phyloP scores from a whole-genome alignment of 2,113 vertebrate genomes.

The Coryphaenoides rupestris region DNA sequence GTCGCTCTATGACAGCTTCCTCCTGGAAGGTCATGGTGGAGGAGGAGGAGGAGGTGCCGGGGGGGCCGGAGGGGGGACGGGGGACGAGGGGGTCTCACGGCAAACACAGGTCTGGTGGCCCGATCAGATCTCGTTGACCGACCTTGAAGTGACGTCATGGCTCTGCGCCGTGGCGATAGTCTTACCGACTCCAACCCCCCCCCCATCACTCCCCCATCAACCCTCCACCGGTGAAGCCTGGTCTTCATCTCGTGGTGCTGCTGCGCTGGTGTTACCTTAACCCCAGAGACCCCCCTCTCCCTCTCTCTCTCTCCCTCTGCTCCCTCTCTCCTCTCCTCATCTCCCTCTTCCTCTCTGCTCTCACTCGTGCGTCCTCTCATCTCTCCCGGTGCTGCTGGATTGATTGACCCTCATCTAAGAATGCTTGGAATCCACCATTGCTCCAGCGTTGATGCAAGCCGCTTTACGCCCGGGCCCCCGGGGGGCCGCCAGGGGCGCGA shows the following conservation, averaged over 20 bases:
- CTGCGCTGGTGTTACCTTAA: slow-evolving; percentile 3
- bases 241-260: slow-evolving; percentile 25
- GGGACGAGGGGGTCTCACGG: not conserved
- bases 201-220: no score
- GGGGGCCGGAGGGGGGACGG: not conserved
- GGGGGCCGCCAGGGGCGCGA: slow-evolving; percentile 20
- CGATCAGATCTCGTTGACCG: not conserved
- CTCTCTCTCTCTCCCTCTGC: not conserved
- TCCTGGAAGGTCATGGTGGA: not conserved
- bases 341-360: not conserved
- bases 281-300: not conserved
- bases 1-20: slow-evolving; percentile 3
- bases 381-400: no score
- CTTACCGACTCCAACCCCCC: slow-evolving; percentile 9
- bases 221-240: slow-evolving; percentile 7
- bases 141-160: slow-evolving; percentile 10
- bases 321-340: not conserved
- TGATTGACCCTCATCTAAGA: slow-evolving; percentile 33
- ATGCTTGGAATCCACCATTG: slow-evolving; percentile 42
- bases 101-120: not conserved
- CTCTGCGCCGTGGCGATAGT: not conserved
- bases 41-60: not conserved
- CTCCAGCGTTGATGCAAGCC: slow-evolving; percentile 24
- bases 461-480: slow-evolving; percentile 27
- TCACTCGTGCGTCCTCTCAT: no score